Conservation (phyloP, 2,113 vertebrate species). For the Balaenoptera acutorostrata region DNA sequence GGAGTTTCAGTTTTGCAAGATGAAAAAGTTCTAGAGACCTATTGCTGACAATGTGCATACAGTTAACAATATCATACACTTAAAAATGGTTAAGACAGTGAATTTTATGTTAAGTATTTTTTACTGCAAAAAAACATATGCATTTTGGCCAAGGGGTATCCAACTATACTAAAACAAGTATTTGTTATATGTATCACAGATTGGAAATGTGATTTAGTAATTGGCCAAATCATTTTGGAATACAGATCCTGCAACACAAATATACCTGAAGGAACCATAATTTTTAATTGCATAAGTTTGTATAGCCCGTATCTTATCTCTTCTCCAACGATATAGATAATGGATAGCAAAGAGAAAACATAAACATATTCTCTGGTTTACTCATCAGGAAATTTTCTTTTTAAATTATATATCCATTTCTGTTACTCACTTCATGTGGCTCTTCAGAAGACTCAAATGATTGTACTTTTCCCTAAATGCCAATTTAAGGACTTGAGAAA, state of each 20-base stretch:
- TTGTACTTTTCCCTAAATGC: background rate
- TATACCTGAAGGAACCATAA: background rate
- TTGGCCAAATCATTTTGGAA: background rate
- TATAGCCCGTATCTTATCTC: background rate
- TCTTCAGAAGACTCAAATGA: background rate
- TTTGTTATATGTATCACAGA: background rate
- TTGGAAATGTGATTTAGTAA: background rate
- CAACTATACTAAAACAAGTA: background rate
- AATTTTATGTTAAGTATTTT: background rate
- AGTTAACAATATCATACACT: background rate
- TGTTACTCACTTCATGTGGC: background rate
- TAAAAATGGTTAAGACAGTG: background rate
- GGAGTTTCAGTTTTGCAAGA: background rate
- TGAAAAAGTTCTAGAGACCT: background rate
- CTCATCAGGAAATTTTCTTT: background rate
- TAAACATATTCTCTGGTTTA: background rate
- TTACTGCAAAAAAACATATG: background rate
- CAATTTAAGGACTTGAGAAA: background rate
- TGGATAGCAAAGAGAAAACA: background rate
- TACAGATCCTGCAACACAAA: background rate
- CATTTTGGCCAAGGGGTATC: background rate
- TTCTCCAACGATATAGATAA: background rate
- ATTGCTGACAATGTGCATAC: background rate
- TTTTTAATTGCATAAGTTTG: background rate
- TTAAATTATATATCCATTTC: background rate